These are phyloP conservation scores for Penaeus vannamei DNA, from an alignment of 1,140 invertebrate genomes.

Conservation along the genomic window DNA sequence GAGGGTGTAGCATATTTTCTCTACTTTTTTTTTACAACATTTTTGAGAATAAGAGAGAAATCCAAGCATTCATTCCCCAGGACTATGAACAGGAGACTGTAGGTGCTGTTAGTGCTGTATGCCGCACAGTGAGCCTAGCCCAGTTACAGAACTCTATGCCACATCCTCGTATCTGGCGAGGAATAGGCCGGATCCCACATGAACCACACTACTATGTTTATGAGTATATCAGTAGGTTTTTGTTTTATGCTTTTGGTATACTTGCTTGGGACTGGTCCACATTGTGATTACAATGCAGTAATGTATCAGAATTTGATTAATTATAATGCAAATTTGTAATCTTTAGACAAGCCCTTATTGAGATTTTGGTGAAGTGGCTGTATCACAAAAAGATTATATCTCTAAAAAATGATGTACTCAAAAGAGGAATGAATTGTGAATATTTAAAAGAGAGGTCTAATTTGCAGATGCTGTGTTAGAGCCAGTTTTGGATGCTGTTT, in stretches of 20 bases:
- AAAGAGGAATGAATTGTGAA: too few relatives aligned
- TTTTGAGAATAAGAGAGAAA: slow-evolving; percentile 76
- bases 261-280: too few relatives aligned
- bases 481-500: slow-evolving; percentile 81
- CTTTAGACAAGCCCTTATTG: too few relatives aligned
- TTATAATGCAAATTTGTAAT: too few relatives aligned
- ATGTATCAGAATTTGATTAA: too few relatives aligned
- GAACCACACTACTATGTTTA: slow-evolving; percentile 76
- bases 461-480: slow-evolving; percentile 80
- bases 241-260: slow-evolving; percentile 31
- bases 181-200: slow-evolving; percentile 71
- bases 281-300: too few relatives aligned
- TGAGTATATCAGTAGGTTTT: slow-evolving; percentile 77
- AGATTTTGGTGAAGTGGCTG: too few relatives aligned
- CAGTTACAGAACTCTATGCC: slow-evolving; percentile 85
- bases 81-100: slow-evolving; percentile 80
- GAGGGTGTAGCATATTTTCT: not conserved
- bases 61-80: slow-evolving; percentile 76
- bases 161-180: slow-evolving; percentile 78
- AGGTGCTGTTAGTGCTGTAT: slow-evolving; percentile 79
- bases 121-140: slow-evolving; percentile 81
- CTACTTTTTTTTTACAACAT: slow-evolving; percentile 78
- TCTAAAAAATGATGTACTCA: too few relatives aligned
- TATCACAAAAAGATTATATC: too few relatives aligned
- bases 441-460: slow-evolving; percentile 68